Evolutionary conservation across 2,113 vertebrate genomes (phyloP).

Genomic region (Asarcornis scutulata): DNA sequence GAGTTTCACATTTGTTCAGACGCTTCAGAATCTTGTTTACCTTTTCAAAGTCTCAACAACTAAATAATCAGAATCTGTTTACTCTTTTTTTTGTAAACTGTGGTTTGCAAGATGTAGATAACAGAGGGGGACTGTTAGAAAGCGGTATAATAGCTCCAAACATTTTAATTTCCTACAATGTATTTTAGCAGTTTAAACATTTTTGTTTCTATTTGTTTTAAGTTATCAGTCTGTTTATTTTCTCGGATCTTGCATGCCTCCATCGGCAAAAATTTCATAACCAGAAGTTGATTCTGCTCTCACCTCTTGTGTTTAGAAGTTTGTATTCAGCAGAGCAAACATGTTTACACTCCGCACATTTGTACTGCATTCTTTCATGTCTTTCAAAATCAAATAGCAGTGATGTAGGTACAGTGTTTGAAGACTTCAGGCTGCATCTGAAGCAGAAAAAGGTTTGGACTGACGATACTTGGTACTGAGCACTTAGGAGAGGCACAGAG

Average conservation of each 20-base stretch:
- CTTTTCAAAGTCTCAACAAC: conserved; percentile 9
- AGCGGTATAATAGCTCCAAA: background rate
- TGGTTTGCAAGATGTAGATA: conserved; percentile 36
- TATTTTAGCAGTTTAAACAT: background rate
- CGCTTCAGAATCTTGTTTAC: conserved; percentile 46
- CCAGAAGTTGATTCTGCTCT: conserved; percentile 25
- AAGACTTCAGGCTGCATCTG: conserved; percentile 9
- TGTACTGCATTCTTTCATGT: background rate
- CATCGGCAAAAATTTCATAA: background rate
- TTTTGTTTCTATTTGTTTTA: conserved; percentile 2
- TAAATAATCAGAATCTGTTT: conserved; percentile 58
- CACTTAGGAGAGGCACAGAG: background rate
- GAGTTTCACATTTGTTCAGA: conserved; percentile 1
- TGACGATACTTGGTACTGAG: background rate
- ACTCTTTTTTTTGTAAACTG: background rate
- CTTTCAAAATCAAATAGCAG: conserved; percentile 30
- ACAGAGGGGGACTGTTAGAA: background rate
- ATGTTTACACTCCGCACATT: background rate
- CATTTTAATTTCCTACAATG: conserved; percentile 8
- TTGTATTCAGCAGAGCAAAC: background rate
- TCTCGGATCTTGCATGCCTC: background rate
- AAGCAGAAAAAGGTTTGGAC: background rate
- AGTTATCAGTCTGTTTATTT: background rate
- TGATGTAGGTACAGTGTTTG: background rate
- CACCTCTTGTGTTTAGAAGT: background rate